These are phyloP conservation scores for Elanus axillaris DNA, from an alignment of 2,113 vertebrate genomes.

Conservation along the genomic window DNA sequence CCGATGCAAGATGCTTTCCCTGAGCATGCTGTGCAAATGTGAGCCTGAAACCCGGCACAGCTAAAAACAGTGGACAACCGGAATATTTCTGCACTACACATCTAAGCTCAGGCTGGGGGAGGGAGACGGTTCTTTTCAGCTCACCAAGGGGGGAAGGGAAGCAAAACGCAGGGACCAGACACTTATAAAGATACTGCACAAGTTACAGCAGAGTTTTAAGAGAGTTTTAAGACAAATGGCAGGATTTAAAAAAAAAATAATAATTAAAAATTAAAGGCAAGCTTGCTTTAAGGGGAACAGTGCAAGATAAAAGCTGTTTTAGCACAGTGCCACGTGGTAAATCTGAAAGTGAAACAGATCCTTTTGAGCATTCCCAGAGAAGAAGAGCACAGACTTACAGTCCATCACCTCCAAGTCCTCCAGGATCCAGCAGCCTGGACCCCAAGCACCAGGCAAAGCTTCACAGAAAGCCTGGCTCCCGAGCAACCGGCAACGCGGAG, in stretches of 20 bases:
- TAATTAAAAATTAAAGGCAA: neutral
- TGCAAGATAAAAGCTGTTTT: neutral
- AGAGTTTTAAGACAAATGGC: neutral
- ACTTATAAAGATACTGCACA: neutral
- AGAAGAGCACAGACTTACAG: neutral
- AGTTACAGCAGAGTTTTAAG: neutral
- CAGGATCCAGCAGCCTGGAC: neutral
- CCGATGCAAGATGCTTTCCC: neutral
- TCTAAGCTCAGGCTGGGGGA: neutral
- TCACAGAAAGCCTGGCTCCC: neutral
- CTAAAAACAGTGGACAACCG: neutral
- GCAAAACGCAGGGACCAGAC: neutral
- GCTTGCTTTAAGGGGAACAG: neutral
- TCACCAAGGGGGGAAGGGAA: neutral
- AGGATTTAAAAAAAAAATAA: neutral
- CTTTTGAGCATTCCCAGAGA: neutral
- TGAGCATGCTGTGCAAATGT: neutral
- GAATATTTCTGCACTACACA: neutral
- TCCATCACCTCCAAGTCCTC: neutral
- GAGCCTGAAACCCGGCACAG: neutral
- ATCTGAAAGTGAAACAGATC: neutral
- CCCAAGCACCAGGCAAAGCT: neutral
- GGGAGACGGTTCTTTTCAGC: neutral
- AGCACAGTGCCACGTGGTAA: neutral
- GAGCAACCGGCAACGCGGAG: fast-evolving